phyloP scores from a whole-genome alignment of 1,140 invertebrate species.

The Pygmarrhopalites habei region DNA sequence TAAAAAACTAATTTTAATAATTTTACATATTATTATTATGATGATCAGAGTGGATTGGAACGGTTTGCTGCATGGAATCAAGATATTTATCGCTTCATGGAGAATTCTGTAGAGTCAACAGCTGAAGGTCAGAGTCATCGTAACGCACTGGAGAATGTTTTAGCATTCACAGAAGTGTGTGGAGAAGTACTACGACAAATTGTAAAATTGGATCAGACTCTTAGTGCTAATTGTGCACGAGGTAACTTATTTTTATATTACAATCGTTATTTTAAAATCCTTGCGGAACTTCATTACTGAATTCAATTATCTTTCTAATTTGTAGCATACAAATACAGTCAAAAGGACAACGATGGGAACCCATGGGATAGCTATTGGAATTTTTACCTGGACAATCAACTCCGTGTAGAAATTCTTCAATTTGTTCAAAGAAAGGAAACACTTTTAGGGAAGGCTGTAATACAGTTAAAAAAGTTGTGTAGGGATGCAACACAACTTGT shows the following conservation, averaged over 20 bases:
- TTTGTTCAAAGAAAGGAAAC: constrained; percentile 38
- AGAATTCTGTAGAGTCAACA: constrained; percentile 25
- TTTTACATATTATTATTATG: constrained; percentile 30
- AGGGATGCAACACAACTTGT: constrained; percentile 31
- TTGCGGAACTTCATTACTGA: no score
- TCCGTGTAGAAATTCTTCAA: constrained; percentile 25
- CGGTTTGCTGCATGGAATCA: constrained; percentile 33
- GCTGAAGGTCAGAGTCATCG: neutral
- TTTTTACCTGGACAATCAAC: constrained; percentile 22
- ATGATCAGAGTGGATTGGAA: constrained; percentile 31
- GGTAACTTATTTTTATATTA: no score
- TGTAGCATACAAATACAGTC: no score
- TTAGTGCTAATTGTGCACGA: constrained; percentile 26
- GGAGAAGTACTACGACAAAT: constrained; percentile 34
- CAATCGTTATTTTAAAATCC: constrained; percentile 10
- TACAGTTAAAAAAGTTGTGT: constrained; percentile 32
- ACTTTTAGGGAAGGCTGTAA: constrained; percentile 23
- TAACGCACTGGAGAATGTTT: constrained; percentile 33
- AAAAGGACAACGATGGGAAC: constrained; percentile 2
- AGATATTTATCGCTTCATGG: constrained; percentile 28
- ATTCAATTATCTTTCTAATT: no score
- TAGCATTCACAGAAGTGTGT: constrained; percentile 33
- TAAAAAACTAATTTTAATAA: constrained; percentile 26
- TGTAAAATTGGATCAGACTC: constrained; percentile 26
- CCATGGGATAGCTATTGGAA: constrained; percentile 27